Conservation (phyloP, 2,113 vertebrate genomes). For the Pycnonotus jocosus region DNA sequence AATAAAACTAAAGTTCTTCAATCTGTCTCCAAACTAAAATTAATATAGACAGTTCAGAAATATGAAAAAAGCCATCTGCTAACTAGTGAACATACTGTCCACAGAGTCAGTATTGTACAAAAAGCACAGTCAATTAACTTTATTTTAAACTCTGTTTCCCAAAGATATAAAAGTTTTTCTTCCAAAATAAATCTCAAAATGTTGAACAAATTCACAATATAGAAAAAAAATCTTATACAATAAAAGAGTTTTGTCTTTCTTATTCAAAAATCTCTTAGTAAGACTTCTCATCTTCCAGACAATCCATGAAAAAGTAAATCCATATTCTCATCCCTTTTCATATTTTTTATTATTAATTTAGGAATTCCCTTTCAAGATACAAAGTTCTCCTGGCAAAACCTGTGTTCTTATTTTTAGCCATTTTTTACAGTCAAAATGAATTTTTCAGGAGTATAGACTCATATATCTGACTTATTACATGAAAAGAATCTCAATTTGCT, state of each 20-base stretch:
- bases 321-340: neutral
- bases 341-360: neutral
- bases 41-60: neutral
- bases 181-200: neutral
- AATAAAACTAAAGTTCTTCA: slow-evolving; percentile 19
- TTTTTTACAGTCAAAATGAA: neutral
- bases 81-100: slow-evolving; percentile 11
- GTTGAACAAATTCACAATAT: neutral
- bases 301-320: neutral
- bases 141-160: neutral
- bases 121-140: neutral
- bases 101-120: neutral
- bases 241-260: neutral
- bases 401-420: neutral
- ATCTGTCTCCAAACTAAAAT: slow-evolving; percentile 44
- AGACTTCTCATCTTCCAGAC: neutral
- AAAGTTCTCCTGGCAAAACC: neutral
- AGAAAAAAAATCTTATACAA: neutral
- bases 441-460: neutral
- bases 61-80: slow-evolving; percentile 44
- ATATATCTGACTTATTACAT: neutral
- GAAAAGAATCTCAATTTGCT: neutral
- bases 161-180: neutral
- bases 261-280: neutral
- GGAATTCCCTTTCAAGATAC: neutral